Evolutionary conservation across 2,797 vertebrate genomes (phyloP), one percentile per base, ranked within the genome.

Genomic region (Fringilla coelebs): DNA sequence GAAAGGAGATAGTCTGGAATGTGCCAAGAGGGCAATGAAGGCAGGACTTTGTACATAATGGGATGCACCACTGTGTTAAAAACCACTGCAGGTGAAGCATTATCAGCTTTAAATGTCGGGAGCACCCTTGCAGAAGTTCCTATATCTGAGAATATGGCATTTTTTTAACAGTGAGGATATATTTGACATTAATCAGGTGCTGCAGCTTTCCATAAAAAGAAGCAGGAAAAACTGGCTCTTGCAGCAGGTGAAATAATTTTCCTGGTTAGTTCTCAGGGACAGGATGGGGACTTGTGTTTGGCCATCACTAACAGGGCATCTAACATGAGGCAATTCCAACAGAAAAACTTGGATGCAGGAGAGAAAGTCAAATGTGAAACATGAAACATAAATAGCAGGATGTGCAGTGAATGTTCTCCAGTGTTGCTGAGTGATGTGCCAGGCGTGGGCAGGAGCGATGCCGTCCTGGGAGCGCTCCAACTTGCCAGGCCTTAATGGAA

Each of bases 381-480:
- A 74, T 20, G 68, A 48, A 91, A 63, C 89, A 92, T 76, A 95
- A 95, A 94, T 95, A 96, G 80, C 51, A 88, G 71, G 34, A 91
- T 94, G 78, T 94, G 90, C 66, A 93, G 19, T 76, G 31, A 61
- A 43, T n/a, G 74, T 84, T 70, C 52, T 45, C 74, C 0, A 0
- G 78, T 17, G 95, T 92, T 96, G 94, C 92, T 86, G 92, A 88
- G 91, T 80, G 77, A 93, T 75, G 13, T 45, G 52, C 86, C 76
- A 55, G 72, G 86, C 66, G 67, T 86, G 70, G 91, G 84, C 71
- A 94, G 43, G 49, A 95, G 49, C 0, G 7, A 79, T 63, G 75
- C 70, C 68, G 38, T 91, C 68, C 86, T 89, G 74, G 78, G 84
- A 94, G 22, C 0, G 0, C 14, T 93, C 61, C 72, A 79, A 26